These are phyloP conservation scores for Cliona cf. orientalis DNA, from an alignment of 37 sponge, comb jelly and placozoan species.

Conservation along the genomic window DNA sequence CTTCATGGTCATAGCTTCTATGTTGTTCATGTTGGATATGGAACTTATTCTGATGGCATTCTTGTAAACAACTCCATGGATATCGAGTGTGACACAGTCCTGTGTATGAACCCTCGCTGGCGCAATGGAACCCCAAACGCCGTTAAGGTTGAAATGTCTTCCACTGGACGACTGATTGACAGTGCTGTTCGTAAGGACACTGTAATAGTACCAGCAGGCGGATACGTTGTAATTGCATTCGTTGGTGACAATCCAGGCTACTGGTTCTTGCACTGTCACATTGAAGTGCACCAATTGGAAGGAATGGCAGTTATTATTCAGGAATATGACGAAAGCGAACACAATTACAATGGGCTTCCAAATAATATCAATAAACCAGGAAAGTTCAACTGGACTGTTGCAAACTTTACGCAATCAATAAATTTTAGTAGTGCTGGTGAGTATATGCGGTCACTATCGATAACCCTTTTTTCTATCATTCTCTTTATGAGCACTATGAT, in stretches of 20 bases:
- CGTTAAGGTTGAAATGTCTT: too few species aligned
- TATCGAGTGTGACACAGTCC: conserved; percentile 9
- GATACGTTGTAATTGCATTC: conserved; percentile 80
- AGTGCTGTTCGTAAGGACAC: conserved; percentile 80
- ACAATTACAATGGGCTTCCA: conserved; percentile 31
- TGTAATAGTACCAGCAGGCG: conserved; percentile 86
- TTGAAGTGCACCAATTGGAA: conserved; percentile 78
- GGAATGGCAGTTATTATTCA: conserved; percentile 82
- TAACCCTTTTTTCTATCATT: too few species aligned
- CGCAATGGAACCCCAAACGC: background rate
- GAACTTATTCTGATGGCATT: conserved; percentile 16
- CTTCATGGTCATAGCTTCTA: conserved; percentile 77
- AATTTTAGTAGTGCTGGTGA: too few species aligned
- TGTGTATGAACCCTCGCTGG: conserved; percentile 22
- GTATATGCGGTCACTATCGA: too few species aligned
- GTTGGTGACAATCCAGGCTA: conserved; percentile 86
- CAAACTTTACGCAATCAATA: too few species aligned
- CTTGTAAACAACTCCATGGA: conserved; percentile 12
- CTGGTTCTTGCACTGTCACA: conserved; percentile 96
- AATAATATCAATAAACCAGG: conserved; percentile 9
- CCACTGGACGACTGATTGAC: background rate
- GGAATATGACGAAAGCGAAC: conserved; percentile 24
- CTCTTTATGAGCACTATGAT: too few species aligned
- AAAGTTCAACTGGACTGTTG: conserved; percentile 29
- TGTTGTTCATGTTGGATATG: conserved; percentile 67